Percentiles rank a stretch among this genome's conserved stretches.
These are phyloP conservation scores for Zonotrichia albicollis DNA, from an alignment of 2,797 vertebrate species.

Conservation along the genomic window DNA sequence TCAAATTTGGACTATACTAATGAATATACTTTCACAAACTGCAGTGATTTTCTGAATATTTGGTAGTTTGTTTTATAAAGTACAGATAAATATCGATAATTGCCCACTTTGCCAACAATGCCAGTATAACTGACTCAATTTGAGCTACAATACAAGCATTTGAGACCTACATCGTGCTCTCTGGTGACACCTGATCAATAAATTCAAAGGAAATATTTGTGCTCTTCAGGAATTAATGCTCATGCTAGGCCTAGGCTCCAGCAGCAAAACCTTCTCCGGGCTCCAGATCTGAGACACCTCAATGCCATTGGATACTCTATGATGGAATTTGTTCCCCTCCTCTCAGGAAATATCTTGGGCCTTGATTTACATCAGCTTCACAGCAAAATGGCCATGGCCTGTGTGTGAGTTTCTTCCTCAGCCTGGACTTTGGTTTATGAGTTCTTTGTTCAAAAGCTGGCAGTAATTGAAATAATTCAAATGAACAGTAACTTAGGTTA, in stretches of 20 bases:
- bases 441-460: background rate
- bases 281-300: fast-evolving
- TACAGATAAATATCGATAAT: background rate
- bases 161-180: background rate
- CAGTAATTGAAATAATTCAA: background rate
- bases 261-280: background rate
- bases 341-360: background rate
- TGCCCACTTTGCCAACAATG: background rate
- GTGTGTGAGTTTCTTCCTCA: background rate
- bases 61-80: background rate
- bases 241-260: background rate
- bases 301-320: fast-evolving
- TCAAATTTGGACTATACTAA: background rate
- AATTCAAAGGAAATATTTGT: background rate
- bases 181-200: background rate
- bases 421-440: background rate
- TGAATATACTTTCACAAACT: background rate
- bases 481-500: background rate
- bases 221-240: background rate
- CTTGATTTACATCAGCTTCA: background rate
- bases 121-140: background rate
- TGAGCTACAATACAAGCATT: background rate
- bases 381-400: background rate
- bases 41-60: background rate
- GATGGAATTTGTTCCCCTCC: background rate